phyloP scores from a whole-genome alignment of 2,797 vertebrate genomes.

The Scyliorhinus canicula region DNA sequence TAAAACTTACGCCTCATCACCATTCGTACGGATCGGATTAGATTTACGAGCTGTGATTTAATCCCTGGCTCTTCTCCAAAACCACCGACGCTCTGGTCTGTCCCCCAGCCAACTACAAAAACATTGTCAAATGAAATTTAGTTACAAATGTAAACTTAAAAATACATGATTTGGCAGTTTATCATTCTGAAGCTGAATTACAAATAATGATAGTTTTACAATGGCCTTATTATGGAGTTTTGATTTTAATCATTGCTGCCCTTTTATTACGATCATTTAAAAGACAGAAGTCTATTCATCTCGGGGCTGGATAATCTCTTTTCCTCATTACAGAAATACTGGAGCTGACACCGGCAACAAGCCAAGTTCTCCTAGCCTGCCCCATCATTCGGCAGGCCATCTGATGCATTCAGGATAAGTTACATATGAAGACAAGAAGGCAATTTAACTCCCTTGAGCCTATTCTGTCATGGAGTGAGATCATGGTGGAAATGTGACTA shows the following conservation, averaged over 20 bases:
- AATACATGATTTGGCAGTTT: neutral
- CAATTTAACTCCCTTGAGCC: neutral
- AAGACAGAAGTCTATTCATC: neutral
- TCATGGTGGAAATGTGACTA: too few species aligned
- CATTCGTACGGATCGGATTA: constrained; percentile 82
- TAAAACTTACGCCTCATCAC: constrained; percentile 83
- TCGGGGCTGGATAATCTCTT: neutral
- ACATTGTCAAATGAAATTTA: neutral
- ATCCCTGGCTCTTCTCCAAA: constrained; percentile 90
- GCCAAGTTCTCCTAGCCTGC: neutral
- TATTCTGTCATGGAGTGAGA: neutral
- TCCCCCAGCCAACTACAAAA: constrained; percentile 80
- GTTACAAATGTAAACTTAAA: neutral
- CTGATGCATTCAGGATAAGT: neutral
- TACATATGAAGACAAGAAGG: neutral
- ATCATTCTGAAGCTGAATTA: neutral
- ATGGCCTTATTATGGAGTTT: neutral
- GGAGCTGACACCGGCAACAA: neutral
- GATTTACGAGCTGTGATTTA: constrained; percentile 83
- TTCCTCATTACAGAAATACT: neutral
- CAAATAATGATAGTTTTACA: neutral
- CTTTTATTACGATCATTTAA: neutral
- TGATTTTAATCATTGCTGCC: neutral
- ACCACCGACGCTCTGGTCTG: constrained; percentile 83
- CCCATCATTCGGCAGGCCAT: neutral